Evolutionary conservation across 2,888 invertebrate genomes (phyloP), one percentile per base, ranked within the genome.

Genomic region (Agrilus biguttatus): DNA sequence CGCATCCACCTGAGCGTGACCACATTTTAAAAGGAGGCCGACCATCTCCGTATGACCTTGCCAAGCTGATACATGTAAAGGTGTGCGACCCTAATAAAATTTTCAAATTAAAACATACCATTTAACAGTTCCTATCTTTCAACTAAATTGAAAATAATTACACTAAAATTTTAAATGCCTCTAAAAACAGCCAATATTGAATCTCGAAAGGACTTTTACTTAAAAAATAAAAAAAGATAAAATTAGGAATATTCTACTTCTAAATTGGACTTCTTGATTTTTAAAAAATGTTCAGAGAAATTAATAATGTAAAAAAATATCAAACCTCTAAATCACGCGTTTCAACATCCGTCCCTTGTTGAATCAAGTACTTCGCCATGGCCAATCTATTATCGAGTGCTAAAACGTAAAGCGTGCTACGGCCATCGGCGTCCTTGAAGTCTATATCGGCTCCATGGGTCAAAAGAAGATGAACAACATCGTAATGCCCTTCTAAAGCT

Each of bases 21-120:
- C 86, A 66, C 53, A 56, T 53, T 78, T 78, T 39, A 95, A 73
- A 21, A 95, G 69, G 28, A 91, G 66, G 47, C 84, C 82, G 1
- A 92, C 92, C 87, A 93, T 90, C 49, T 92, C 90, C 0, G 81
- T 77, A 59, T 96, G 93, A 0, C 93, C 95, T 61, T 95, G 93
- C 90, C 91, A 91, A 10, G 90, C 78, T 3, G 88, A 85, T 2
- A 91, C 91, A 61, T 91, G 91, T 10, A 92, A 67, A 0, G 91
- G 87, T 0, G 91, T 90, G 33, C 91, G 77, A 14, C 90, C 91
- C 79, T 81, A 58, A 0, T 56, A 55, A 51, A 39, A n/a, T n/a
- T n/a, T n/a, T n/a, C 2, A 33, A n/a, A 42, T 33, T 17, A 17
- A 3, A 17, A 17, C 17, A 17, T 17, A 17, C 17, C 17, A 17